A percentile compares a stretch with the other conserved stretches of the same genome.
Conservation (phyloP, 2,113 vertebrate genomes). For the Apodemus speciosus region DNA sequence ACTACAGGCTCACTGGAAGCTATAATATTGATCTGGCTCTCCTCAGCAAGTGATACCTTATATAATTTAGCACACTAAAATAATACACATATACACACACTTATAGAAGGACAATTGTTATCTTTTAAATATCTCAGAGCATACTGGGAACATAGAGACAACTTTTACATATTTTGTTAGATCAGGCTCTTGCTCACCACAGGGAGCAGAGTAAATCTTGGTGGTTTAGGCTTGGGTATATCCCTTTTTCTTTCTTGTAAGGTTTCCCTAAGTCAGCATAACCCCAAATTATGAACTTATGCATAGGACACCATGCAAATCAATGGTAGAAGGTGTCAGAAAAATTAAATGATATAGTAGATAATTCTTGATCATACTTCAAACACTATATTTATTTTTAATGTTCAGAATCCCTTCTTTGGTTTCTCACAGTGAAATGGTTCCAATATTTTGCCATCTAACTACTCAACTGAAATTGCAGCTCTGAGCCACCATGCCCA, state of each 20-base stretch:
- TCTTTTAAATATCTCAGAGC: not conserved
- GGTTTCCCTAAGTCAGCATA: not conserved
- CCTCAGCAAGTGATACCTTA: not conserved
- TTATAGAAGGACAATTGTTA: not conserved
- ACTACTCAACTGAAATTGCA: not conserved
- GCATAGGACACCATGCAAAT: not conserved
- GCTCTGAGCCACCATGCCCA: not conserved
- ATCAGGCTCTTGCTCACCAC: not conserved
- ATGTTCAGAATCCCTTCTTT: not conserved
- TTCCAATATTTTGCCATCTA: not conserved
- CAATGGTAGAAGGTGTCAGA: not conserved
- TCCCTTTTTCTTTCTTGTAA: not conserved
- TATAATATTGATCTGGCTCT: not conserved
- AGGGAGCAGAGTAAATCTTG: not conserved
- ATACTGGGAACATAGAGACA: not conserved
- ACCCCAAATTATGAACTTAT: not conserved
- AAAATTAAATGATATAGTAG: not conserved
- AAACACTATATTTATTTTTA: not conserved
- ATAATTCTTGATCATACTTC: not conserved
- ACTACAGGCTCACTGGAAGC: not conserved
- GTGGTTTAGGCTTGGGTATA: not conserved
- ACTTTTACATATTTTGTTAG: not conserved
- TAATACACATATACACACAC: not conserved
- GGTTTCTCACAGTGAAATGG: fast-evolving
- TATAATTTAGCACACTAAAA: not conserved